Conservation (phyloP, 1,140 invertebrate genomes). For the Conus betulinus region DNA sequence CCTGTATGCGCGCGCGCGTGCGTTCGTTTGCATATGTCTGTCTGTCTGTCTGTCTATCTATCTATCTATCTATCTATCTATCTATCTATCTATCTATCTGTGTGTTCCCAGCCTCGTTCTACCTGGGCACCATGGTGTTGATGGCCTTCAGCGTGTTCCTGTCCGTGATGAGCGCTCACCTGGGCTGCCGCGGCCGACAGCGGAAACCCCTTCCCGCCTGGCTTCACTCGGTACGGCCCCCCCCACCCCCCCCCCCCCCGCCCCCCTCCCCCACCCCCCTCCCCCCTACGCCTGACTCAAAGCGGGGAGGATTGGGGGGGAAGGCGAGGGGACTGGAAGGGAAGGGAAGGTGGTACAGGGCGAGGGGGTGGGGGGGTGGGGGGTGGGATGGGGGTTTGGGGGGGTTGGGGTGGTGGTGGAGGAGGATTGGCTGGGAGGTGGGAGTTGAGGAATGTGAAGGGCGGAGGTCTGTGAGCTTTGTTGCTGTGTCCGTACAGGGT, state of each 20-base stretch:
- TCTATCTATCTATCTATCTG: neutral
- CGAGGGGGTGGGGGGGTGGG: no score
- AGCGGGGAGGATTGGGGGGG: no score
- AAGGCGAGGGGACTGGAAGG: no score
- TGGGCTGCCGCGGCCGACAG: slow-evolving; percentile 37
- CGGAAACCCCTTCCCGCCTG: slow-evolving; percentile 44
- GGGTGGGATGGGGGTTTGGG: no score
- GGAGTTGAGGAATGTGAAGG: no score
- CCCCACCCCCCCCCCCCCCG: no score
- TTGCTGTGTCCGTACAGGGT: no score
- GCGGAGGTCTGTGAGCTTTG: no score
- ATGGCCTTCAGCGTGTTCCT: slow-evolving; percentile 43
- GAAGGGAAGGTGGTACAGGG: no score
- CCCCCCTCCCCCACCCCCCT: no score
- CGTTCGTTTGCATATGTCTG: neutral
- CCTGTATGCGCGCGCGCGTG: neutral
- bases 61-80: neutral
- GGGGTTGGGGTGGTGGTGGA: no score
- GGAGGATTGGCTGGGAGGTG: no score
- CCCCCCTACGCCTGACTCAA: neutral
- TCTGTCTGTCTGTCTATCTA: neutral
- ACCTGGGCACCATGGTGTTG: slow-evolving; percentile 49
- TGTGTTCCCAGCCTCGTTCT: slow-evolving; percentile 46
- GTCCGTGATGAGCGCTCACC: slow-evolving; percentile 40
- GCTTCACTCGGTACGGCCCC: slow-evolving; percentile 45